phyloP scores from a whole-genome alignment of 2,797 vertebrate genomes.

The Urosaurus nigricauda region DNA sequence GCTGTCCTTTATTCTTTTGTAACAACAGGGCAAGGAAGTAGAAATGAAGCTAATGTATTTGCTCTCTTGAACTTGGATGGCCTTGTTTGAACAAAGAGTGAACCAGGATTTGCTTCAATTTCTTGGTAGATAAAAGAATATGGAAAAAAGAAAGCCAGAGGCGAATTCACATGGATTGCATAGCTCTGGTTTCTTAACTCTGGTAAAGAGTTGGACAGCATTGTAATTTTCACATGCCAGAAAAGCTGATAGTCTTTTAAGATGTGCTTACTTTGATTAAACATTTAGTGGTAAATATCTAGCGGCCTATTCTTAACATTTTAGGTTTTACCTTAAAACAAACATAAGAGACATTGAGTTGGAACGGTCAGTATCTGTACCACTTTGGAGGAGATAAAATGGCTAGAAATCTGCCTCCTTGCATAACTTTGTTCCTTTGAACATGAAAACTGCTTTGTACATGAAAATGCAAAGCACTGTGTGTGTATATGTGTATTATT shows the following conservation, averaged over 20 bases:
- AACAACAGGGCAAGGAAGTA: background rate
- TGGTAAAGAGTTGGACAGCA: background rate
- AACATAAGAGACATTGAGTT: background rate
- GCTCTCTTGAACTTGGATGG: background rate
- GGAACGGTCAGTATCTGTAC: background rate
- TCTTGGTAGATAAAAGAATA: background rate
- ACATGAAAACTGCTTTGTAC: background rate
- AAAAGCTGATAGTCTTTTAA: background rate
- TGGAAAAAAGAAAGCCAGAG: background rate
- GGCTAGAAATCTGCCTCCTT: background rate
- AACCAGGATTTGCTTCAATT: background rate
- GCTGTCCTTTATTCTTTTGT: background rate
- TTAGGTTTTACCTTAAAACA: no score
- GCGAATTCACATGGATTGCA: no score
- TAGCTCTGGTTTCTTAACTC: background rate
- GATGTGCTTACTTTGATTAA: background rate
- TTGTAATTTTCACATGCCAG: background rate
- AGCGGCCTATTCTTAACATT: no score
- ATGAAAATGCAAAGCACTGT: background rate
- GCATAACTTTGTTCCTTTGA: background rate
- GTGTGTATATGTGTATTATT: background rate
- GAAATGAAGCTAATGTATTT: background rate
- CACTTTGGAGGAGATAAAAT: background rate
- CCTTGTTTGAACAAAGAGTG: background rate
- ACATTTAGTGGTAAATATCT: background rate